A percentile compares a stretch with the other conserved stretches of the same genome.
These are phyloP conservation scores for Sakesphorus luctuosus DNA, from an alignment of 2,113 vertebrate species.

Conservation along the genomic window DNA sequence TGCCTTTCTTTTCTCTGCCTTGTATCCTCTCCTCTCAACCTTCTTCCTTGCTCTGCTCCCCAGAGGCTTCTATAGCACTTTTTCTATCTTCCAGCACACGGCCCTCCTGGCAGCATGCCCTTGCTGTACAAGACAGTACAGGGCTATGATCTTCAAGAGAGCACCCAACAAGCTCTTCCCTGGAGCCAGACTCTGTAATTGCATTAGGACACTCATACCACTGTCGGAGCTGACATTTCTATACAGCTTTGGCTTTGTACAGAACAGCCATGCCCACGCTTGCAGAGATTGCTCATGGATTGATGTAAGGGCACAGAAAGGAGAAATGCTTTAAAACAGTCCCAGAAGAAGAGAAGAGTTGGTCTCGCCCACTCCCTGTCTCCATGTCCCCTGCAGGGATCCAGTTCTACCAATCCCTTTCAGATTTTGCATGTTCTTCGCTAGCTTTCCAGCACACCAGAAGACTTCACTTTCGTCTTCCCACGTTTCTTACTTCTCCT, in stretches of 20 bases:
- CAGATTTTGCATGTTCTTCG: not conserved
- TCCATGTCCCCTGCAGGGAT: not conserved
- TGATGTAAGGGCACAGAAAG: not conserved
- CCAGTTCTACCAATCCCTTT: not conserved
- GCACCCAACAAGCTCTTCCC: not conserved
- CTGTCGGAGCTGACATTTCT: not conserved
- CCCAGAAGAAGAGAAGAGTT: not conserved
- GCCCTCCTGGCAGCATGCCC: not conserved
- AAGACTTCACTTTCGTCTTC: not conserved
- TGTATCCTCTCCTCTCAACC: not conserved
- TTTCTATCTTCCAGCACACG: not conserved
- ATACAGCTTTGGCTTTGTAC: rapidly evolving
- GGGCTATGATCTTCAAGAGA: not conserved
- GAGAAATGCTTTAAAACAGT: not conserved
- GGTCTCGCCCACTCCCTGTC: not conserved
- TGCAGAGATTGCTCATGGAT: not conserved
- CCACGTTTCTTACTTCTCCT: not conserved
- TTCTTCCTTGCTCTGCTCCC: not conserved
- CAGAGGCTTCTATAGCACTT: not conserved
- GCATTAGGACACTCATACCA: not conserved
- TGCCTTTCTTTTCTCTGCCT: not conserved
- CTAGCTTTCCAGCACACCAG: not conserved
- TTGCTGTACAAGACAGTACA: not conserved
- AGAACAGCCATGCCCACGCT: not conserved
- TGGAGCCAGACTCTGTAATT: not conserved